Evolutionary conservation across 53 echinoderm and acorn worm species (phyloP).

Genomic region (Henricia sp.): DNA sequence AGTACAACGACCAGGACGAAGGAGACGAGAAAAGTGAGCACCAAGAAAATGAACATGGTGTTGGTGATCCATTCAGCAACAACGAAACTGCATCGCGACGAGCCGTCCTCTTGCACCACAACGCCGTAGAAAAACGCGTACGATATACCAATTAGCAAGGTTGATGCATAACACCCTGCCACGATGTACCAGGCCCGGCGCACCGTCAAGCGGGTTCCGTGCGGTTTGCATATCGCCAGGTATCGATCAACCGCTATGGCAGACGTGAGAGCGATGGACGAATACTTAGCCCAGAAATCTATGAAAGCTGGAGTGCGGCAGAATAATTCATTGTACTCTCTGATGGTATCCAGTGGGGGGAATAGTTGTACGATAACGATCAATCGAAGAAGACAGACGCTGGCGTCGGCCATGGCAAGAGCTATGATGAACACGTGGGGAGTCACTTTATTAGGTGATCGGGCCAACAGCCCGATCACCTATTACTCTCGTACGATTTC

Average conservation of each 20-base stretch:
- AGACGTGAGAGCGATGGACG: conserved; percentile 6
- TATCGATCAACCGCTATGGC: conserved; percentile 38
- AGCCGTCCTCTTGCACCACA: not conserved
- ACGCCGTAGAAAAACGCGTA: not conserved
- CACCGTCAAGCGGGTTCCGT: not conserved
- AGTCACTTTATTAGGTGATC: conserved; percentile 4
- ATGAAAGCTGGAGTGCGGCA: not conserved
- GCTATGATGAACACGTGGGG: conserved; percentile 38
- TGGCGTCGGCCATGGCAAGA: conserved; percentile 18
- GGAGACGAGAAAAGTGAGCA: not conserved
- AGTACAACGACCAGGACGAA: not conserved
- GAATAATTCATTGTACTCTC: conserved; percentile 1
- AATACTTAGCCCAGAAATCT: not conserved
- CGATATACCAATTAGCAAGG: not conserved
- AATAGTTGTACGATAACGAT: not conserved
- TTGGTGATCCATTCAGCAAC: not conserved
- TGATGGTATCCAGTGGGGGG: not conserved
- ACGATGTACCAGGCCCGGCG: not conserved
- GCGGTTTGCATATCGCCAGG: conserved; percentile 24
- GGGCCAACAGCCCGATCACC: too few relatives aligned
- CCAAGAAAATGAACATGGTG: not conserved
- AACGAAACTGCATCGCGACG: not conserved
- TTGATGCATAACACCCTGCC: too few relatives aligned
- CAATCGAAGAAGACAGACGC: conserved; percentile 7
- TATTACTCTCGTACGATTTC: too few relatives aligned